Evolutionary conservation across 2,113 vertebrate species (phyloP).

Genomic region (Rhagologus leucostigma): DNA sequence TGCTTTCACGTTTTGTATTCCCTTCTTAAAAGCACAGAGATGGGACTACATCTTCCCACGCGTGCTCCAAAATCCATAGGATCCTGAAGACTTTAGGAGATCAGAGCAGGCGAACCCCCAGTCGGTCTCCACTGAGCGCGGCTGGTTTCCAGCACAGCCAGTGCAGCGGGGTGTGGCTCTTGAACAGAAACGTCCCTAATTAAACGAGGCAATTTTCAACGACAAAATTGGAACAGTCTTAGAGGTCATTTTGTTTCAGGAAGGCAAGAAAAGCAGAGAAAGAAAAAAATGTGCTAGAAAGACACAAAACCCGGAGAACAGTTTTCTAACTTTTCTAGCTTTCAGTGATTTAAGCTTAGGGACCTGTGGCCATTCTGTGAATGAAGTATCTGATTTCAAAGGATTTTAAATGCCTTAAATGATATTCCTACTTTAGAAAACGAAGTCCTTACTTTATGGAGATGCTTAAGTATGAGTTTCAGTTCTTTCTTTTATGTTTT

Average conservation of each 20-base stretch:
- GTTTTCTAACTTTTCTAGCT: background rate
- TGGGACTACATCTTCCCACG: background rate
- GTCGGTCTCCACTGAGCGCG: background rate
- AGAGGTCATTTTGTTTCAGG: background rate
- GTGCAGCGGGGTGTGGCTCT: background rate
- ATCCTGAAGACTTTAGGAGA: background rate
- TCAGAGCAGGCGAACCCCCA: background rate
- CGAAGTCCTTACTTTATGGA: background rate
- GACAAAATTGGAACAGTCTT: background rate
- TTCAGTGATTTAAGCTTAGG: background rate
- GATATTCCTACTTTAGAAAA: background rate
- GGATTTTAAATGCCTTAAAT: background rate
- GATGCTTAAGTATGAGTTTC: background rate
- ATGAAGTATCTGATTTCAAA: background rate
- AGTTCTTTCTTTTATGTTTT: background rate
- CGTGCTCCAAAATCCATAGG: background rate
- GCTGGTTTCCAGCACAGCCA: background rate
- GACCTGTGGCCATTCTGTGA: background rate
- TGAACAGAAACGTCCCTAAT: background rate
- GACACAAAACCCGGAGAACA: background rate
- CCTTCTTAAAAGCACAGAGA: background rate
- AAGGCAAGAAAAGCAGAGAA: background rate
- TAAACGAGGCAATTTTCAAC: background rate
- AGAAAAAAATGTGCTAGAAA: background rate
- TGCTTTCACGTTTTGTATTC: background rate